phyloP scores from a whole-genome alignment of 2,797 vertebrate genomes.

The Rousettus madagascariensis region DNA sequence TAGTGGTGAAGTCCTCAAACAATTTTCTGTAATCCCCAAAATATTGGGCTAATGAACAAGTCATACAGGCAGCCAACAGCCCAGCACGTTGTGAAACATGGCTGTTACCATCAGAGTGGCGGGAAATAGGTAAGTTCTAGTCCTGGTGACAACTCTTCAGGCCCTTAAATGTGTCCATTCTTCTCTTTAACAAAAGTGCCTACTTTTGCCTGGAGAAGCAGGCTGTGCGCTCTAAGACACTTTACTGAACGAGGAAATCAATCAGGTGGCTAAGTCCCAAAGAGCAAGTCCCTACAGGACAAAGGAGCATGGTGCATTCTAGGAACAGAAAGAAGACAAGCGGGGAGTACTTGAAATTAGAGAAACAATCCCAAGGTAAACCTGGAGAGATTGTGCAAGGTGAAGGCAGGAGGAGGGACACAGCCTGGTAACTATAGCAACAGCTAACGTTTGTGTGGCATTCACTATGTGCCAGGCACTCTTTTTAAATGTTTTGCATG shows the following conservation, averaged over 20 bases:
- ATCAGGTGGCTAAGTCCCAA: background rate
- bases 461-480: background rate
- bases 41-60: background rate
- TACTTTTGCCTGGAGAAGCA: background rate
- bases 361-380: background rate
- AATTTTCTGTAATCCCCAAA: background rate
- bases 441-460: background rate
- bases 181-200: background rate
- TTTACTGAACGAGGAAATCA: background rate
- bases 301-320: background rate
- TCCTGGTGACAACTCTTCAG: background rate
- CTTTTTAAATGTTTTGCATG: background rate
- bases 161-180: background rate
- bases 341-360: background rate
- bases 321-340: background rate
- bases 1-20: background rate
- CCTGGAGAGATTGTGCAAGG: background rate
- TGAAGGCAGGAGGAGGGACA: background rate
- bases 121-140: background rate
- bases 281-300: background rate
- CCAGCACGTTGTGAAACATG: background rate
- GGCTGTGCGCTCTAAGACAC: background rate
- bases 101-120: background rate
- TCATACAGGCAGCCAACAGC: background rate
- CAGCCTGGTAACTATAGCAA: background rate